Base-by-base conservation (phyloP, 1,140 invertebrate genomes). In the Lepidurus apus region DNA sequence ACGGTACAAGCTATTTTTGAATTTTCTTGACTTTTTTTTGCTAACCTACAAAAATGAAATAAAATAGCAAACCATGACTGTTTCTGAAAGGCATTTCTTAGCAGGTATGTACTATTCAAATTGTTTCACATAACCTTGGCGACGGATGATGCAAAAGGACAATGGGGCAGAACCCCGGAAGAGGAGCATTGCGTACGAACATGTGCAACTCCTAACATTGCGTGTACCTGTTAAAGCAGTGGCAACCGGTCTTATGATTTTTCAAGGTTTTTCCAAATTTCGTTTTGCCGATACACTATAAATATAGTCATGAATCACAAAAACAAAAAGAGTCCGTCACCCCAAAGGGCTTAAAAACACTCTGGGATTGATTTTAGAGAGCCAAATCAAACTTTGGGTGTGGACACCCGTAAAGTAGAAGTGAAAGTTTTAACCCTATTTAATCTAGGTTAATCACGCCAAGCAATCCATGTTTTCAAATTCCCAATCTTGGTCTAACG, bases 131-230 rank as follows among this genome's bases (percentile, higher is more conserved):
- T 21, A 65, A 65, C 53, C 53, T 65, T 65, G 53, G 13, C 21
- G 53, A 65, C 21, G 53, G 53, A 65, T 65, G 53, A 65, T 7
- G 53, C 53, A 13, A 65, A 65, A 65, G 53, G n/a, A 65, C 53
- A 13, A 65, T 65, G 9, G 21, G 53, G 53, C 17, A 65, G 17
- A 65, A 65, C 53, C 53, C 53, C 53, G 53, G 53, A 65, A 65
- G 53, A 21, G 53, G 53, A n/a, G 45, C 10, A 65, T 65, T 65
- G 53, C 53, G 53, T 65, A 65, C 53, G 53, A n/a, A 10, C 10
- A 5, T 11, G 45, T 17, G 45, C 45, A 47, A 11, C 53, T 65
- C 17, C 53, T 13, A n/a, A 65, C 53, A 17, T 21, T 21, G 21
- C 8, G 53, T 65, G 7, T 17, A 3, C 5, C 53, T 21, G 53